These are phyloP conservation scores for Metacarcinus magister DNA, from an alignment of 2,888 invertebrate genomes.

Conservation along the genomic window DNA sequence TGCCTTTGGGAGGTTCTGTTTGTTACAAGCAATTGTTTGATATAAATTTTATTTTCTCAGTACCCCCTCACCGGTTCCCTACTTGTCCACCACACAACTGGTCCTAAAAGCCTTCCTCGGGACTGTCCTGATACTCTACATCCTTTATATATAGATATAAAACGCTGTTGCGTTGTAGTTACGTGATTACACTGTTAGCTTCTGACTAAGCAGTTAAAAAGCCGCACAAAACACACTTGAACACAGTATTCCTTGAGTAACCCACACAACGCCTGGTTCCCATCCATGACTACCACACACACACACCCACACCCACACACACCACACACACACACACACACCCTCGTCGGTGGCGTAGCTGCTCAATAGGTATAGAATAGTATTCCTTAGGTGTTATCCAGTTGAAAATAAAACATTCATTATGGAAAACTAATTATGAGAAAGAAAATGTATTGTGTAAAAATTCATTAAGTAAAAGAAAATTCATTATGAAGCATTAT, in stretches of 20 bases:
- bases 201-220: not conserved
- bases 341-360: not conserved
- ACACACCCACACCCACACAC: not conserved
- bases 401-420: not conserved
- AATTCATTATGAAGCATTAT: not conserved
- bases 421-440: too few relatives aligned
- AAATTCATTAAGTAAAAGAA: not conserved
- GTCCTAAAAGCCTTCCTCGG: conserved; percentile 34
- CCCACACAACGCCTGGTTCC: not conserved
- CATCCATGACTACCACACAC: not conserved
- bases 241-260: not conserved
- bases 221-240: not conserved
- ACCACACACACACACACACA: conserved; percentile 6
- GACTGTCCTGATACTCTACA: not conserved
- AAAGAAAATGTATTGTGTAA: too few relatives aligned
- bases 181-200: not conserved
- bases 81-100: not conserved
- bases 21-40: conserved; percentile 51
- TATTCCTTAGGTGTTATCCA: not conserved
- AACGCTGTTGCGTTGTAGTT: not conserved
- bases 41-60: conserved; percentile 41
- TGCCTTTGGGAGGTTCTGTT: conserved; percentile 40
- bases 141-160: conserved; percentile 15
- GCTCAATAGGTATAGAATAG: not conserved
- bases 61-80: not conserved